phyloP scores from a whole-genome alignment of 2,888 invertebrate species.

The Pristionchus mayeri region DNA sequence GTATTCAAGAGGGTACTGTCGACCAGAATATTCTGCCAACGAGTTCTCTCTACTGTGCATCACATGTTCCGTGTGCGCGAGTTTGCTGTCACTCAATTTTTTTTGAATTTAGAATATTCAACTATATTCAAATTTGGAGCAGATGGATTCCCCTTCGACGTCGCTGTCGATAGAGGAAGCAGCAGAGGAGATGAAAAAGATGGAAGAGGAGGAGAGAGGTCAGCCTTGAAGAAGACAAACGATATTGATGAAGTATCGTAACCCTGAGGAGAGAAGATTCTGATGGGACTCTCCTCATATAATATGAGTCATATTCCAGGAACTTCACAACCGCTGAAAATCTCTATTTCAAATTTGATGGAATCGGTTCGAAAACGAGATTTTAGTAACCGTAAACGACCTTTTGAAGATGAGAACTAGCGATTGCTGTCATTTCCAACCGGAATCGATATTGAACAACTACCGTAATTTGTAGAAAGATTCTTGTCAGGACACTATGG shows the following conservation, averaged over 20 bases:
- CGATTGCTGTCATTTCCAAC: background rate
- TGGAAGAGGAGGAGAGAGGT: background rate
- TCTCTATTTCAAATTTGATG: background rate
- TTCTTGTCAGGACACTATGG: background rate
- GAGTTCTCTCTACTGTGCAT: background rate
- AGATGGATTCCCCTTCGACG: background rate
- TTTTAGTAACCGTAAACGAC: background rate
- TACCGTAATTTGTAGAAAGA: background rate
- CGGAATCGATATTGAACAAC: background rate
- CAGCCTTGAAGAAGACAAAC: too few relatives aligned
- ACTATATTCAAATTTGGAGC: background rate
- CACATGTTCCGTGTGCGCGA: background rate
- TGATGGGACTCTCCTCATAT: too few relatives aligned
- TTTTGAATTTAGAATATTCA: background rate
- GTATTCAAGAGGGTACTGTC: too few relatives aligned
- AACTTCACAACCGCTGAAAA: too few relatives aligned
- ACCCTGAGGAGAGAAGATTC: too few relatives aligned
- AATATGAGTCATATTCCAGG: too few relatives aligned
- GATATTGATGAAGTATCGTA: too few relatives aligned
- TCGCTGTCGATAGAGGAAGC: slow-evolving; percentile 38
- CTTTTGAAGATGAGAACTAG: background rate
- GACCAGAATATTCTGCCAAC: too few relatives aligned
- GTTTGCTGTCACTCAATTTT: background rate
- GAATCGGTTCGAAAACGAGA: slow-evolving; percentile 26
- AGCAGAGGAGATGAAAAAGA: slow-evolving; percentile 11